phyloP scores from a whole-genome alignment of 2,888 invertebrate species.

The Galeopsomyia nigrocyanea region DNA sequence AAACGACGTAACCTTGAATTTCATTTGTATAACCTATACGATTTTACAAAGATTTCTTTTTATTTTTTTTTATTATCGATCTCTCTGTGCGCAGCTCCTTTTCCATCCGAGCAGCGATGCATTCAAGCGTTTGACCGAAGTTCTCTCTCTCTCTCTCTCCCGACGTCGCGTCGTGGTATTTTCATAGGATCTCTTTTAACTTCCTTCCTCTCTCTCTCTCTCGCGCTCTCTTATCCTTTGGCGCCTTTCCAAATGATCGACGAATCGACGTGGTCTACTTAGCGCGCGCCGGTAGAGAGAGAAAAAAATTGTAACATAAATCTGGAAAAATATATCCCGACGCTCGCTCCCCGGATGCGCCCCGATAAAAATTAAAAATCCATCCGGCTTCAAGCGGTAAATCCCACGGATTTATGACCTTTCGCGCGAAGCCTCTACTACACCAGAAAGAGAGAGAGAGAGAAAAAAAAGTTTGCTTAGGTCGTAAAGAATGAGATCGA shows the following conservation, averaged over 20 bases:
- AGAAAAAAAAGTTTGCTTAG: no score
- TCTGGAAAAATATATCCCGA: constrained; percentile 11
- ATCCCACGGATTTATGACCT: no score
- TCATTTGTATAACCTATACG: no score
- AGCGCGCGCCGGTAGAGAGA: not conserved
- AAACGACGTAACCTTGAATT: no score
- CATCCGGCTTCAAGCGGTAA: not conserved
- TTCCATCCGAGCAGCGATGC: constrained; percentile 20
- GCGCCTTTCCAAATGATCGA: constrained; percentile 36
- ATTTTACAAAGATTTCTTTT: no score
- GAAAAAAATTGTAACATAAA: constrained; percentile 1
- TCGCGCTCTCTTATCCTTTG: not conserved
- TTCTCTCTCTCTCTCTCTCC: constrained; percentile 12
- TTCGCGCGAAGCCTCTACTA: no score
- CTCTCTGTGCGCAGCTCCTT: not conserved
- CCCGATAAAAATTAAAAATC: constrained; percentile 10
- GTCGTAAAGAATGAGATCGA: no score
- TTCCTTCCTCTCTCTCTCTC: constrained; percentile 2
- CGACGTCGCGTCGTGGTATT: not conserved
- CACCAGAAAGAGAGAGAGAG: no score
- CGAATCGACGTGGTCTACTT: constrained; percentile 35
- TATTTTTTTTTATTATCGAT: no score
- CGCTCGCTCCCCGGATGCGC: not conserved
- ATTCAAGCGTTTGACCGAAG: constrained; percentile 39
- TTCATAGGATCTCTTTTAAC: constrained; percentile 13